Percentiles rank a stretch among this genome's conserved stretches.
Evolutionary conservation across 2,113 vertebrate species (phyloP).

Genomic region (Halcyon malimbica): DNA sequence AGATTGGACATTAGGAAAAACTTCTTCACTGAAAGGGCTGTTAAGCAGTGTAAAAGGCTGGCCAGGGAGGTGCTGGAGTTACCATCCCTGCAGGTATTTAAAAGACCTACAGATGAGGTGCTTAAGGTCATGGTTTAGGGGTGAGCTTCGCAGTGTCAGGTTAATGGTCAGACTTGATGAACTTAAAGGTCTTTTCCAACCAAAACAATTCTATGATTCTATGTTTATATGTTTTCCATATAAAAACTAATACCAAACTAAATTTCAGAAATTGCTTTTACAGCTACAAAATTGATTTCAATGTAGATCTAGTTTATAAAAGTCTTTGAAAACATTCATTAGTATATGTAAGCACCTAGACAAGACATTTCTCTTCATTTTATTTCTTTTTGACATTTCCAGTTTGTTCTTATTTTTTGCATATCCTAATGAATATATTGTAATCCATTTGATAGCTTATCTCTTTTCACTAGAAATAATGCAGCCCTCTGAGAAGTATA

Average conservation of each 20-base stretch:
- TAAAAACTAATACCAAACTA: not conserved
- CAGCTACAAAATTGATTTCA: not conserved
- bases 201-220: too few species aligned
- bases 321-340: not conserved
- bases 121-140: too few species aligned
- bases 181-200: too few species aligned
- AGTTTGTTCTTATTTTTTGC: not conserved
- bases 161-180: too few species aligned
- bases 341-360: not conserved
- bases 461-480: slow-evolving; percentile 22
- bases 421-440: not conserved
- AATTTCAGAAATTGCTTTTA: not conserved
- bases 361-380: not conserved
- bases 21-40: too few species aligned
- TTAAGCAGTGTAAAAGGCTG: too few species aligned
- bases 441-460: not conserved
- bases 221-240: not conserved
- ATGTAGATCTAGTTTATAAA: not conserved
- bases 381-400: not conserved
- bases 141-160: too few species aligned
- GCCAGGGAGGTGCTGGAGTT: too few species aligned
- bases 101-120: too few species aligned
- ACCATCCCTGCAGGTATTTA: too few species aligned
- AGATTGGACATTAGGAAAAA: too few species aligned
- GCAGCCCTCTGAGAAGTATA: not conserved